Evolutionary conservation across 2,113 vertebrate genomes (phyloP).

Genomic region (Cyphomyrus plagiostoma): DNA sequence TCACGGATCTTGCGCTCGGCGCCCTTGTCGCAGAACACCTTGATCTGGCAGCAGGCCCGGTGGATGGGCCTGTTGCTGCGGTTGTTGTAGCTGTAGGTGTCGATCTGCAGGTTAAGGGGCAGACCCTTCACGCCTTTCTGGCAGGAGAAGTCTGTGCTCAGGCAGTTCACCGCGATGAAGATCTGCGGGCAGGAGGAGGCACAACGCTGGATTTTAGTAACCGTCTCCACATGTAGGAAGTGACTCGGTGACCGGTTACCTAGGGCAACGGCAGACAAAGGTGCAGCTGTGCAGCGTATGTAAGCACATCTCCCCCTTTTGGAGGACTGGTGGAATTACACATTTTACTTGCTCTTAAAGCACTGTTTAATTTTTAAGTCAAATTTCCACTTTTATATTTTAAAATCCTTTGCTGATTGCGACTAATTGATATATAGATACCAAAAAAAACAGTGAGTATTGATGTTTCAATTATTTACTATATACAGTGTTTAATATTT

Average conservation of each 20-base stretch:
- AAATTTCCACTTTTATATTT: neutral
- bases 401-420: neutral
- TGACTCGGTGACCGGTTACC: neutral
- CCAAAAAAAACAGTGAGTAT: neutral
- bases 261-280: neutral
- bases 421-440: neutral
- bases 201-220: neutral
- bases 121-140: conserved; percentile 98
- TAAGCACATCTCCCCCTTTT: conserved; percentile 44
- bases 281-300: neutral
- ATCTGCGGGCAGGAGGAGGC: conserved; percentile 60
- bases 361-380: neutral
- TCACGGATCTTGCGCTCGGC: conserved; percentile 97
- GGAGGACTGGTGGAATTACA: conserved; percentile 27
- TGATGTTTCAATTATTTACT: neutral
- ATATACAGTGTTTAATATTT: neutral
- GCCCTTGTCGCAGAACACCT: conserved; percentile 98
- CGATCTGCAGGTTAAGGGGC: conserved; percentile 91
- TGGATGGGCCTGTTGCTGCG: conserved; percentile 98
- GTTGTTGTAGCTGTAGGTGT: conserved; percentile 98
- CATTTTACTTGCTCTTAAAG: neutral
- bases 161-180: conserved; percentile 96
- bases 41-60: conserved; percentile 94
- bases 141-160: conserved; percentile 97
- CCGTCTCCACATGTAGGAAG: no score